Evolutionary conservation across 1,140 invertebrate species (phyloP).

Genomic region (Panonychus citri): DNA sequence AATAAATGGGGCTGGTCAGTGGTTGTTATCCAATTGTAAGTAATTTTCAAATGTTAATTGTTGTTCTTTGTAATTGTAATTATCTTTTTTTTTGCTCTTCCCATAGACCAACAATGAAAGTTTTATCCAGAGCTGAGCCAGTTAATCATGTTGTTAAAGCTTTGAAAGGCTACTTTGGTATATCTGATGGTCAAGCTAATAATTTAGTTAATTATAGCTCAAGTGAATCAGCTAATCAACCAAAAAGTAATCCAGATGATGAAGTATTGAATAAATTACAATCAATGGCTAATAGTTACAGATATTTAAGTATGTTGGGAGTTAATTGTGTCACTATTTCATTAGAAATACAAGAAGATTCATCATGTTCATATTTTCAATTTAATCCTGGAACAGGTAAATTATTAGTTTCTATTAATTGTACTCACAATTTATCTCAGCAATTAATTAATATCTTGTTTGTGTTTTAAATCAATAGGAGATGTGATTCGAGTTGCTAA

Average conservation of each 20-base stretch:
- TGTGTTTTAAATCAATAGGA: neutral
- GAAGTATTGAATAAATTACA: neutral
- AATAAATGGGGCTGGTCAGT: constrained; percentile 7
- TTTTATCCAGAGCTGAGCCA: constrained; percentile 7
- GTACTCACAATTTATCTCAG: neutral
- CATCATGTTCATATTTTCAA: neutral
- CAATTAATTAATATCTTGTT: neutral
- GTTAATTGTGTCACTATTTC: too few species aligned
- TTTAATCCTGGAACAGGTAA: neutral
- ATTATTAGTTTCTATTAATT: neutral
- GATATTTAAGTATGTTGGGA: neutral
- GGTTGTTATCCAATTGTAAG: constrained; percentile 4
- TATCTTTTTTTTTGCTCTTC: neutral
- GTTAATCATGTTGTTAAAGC: constrained; percentile 5
- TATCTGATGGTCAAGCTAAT: neutral
- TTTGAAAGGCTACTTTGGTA: constrained; percentile 5
- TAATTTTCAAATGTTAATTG: neutral
- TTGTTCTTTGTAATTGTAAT: neutral
- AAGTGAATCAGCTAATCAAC: neutral
- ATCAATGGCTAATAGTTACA: neutral
- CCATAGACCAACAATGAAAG: constrained; percentile 4
- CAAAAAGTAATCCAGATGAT: neutral
- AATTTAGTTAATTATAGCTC: too few species aligned
- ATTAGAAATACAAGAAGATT: too few species aligned
- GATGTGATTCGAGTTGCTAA: neutral